Base-by-base conservation (phyloP, 1,140 invertebrate genomes). In the Galleria mellonella region DNA sequence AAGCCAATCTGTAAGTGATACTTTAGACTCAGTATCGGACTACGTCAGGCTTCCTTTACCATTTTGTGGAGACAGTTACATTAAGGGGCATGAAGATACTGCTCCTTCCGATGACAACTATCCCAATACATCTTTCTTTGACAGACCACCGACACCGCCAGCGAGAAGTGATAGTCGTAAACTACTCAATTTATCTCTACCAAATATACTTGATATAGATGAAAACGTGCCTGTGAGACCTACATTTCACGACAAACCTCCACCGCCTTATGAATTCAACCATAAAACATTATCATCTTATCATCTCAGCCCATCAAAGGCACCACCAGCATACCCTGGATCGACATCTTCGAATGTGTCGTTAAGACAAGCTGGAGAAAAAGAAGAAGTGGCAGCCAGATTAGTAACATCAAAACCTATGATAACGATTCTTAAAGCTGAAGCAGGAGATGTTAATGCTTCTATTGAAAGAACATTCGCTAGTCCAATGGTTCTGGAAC, bases 11-110 rank as follows among this genome's bases (percentile, higher is more conserved):
- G 93, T 95, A 13, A 94, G 93, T 58, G 91, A 91, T 33, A 95
- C 93, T 0, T 89, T 96, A 63, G 94, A 96, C 67, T 95, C 94
- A 0, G 94, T 96, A 58, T 95, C 94, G 9, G 94, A 96, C 71
- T 96, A 96, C 67, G 94, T 96, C 0, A 94, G 93, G 11, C 86
- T 96, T 64, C 93, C 94, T 7, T 89, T 92, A 7, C 90, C 91
- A 1, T 89, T 87, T 68, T 75, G 87, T 49, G 87, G 85, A 15
- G 83, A 86, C 50, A 88, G 88, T 58, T 90, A 89, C 65, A 70
- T 88, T 35, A 77, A 83, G 48, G 86, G 86, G 1, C 83, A 87
- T 42, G 79, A 88, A 68, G 86, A 88, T 55, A 87, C 84, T 6
- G 85, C 87, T 14, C 86, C 82, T 11, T 83, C 79, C 6, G 87